A percentile compares a stretch with the other conserved stretches of the same genome.
Conservation (phyloP, 2,888 invertebrate species). For the Epicampocera succincta region DNA sequence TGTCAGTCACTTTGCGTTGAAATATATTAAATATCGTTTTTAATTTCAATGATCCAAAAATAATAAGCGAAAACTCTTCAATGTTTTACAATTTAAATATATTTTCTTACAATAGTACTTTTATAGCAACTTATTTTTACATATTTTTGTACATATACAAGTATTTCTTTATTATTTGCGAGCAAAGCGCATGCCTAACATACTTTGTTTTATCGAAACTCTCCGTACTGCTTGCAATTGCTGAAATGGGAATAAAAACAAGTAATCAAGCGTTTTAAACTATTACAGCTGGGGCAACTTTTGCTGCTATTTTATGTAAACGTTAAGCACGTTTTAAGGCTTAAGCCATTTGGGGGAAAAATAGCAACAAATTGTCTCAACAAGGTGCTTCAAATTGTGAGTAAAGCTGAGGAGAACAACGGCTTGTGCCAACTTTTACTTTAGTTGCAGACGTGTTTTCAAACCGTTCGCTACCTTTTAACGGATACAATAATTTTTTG, state of each 20-base stretch:
- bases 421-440: conserved; percentile 67
- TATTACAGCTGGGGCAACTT: background rate
- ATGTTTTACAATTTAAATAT: no score
- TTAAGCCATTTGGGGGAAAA: conserved; percentile 14
- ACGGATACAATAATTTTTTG: conserved; percentile 48
- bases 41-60: no score
- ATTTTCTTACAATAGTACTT: no score
- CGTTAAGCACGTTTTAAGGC: conserved; percentile 58
- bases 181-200: conserved; percentile 58
- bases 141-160: background rate
- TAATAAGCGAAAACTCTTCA: no score
- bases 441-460: conserved; percentile 73
- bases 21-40: no score
- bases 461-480: conserved; percentile 69
- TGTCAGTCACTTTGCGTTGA: no score
- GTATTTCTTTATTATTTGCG: background rate
- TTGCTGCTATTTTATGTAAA: conserved; percentile 14
- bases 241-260: conserved; percentile 25
- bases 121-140: background rate
- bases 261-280: background rate
- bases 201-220: conserved; percentile 38
- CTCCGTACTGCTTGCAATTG: conserved; percentile 47
- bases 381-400: conserved; percentile 46
- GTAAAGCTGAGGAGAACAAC: conserved; percentile 63
- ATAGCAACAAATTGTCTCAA: conserved; percentile 15